Conservation (phyloP, 2,888 invertebrate genomes). For the Melieria picta region DNA sequence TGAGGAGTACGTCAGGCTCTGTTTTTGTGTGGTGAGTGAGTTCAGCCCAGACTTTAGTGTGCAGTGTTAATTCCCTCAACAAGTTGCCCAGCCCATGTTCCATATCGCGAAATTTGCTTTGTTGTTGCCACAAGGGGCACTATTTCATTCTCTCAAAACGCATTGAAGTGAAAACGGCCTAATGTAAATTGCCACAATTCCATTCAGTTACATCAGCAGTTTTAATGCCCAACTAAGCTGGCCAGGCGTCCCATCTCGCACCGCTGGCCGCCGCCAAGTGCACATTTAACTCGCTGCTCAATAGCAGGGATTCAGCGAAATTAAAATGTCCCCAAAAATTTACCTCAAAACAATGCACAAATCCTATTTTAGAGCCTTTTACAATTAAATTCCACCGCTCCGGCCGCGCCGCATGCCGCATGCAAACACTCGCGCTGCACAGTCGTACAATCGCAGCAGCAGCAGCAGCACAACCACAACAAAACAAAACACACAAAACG, state of each 20-base stretch:
- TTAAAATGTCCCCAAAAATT: constrained; percentile 1
- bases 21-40: too few relatives aligned
- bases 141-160: too few relatives aligned
- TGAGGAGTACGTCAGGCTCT: too few relatives aligned
- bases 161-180: too few relatives aligned
- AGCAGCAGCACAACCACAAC: background rate
- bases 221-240: background rate
- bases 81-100: too few relatives aligned
- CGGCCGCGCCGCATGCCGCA: background rate
- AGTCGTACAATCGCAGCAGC: background rate
- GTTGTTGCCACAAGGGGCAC: too few relatives aligned
- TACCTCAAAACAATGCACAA: constrained; percentile 8
- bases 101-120: too few relatives aligned
- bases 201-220: background rate
- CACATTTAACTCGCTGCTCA: background rate
- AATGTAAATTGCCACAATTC: background rate
- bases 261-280: background rate
- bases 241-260: too few relatives aligned
- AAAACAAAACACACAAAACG: background rate
- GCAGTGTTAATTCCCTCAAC: too few relatives aligned
- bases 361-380: constrained; percentile 20
- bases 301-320: background rate
- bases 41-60: too few relatives aligned
- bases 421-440: background rate
- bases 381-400: constrained; percentile 24